A percentile compares a stretch with the other conserved stretches of the same genome.
phyloP scores from a whole-genome alignment of 2,797 vertebrate species.

The Rhinophrynus dorsalis region DNA sequence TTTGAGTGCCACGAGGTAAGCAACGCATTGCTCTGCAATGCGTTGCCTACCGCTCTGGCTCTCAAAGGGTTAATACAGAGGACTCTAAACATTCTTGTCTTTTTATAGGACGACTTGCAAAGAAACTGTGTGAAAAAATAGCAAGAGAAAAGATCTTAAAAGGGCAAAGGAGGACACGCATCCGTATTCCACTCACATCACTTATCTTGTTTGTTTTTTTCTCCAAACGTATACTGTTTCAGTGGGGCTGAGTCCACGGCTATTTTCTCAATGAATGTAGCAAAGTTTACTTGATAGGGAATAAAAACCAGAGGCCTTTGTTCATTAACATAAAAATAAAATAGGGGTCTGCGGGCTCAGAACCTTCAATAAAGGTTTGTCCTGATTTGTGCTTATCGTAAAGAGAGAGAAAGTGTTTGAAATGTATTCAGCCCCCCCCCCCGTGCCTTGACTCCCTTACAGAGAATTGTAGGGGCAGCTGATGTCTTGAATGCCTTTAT shows the following conservation, averaged over 20 bases:
- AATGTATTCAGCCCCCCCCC: neutral
- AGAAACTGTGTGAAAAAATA: neutral
- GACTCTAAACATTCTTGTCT: no score
- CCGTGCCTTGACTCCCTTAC: neutral
- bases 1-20: no score
- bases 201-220: slow-evolving; percentile 35
- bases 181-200: slow-evolving; percentile 8
- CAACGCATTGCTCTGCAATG: no score
- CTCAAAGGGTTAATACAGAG: no score
- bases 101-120: neutral
- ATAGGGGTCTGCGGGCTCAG: neutral
- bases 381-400: slow-evolving; percentile 36
- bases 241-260: neutral
- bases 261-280: slow-evolving; percentile 45
- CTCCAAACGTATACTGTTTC: slow-evolving; percentile 24
- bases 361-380: slow-evolving; percentile 40
- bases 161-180: slow-evolving; percentile 43
- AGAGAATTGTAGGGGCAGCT: neutral
- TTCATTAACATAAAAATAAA: slow-evolving; percentile 40
- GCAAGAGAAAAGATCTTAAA: neutral
- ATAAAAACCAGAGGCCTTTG: slow-evolving; percentile 29
- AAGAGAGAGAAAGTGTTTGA: slow-evolving; percentile 18
- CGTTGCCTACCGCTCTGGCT: no score
- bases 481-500: slow-evolving; percentile 9
- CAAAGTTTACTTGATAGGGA: slow-evolving; percentile 35